Conservation (phyloP, 2,797 vertebrate species). For the Anguilla pacifica region DNA sequence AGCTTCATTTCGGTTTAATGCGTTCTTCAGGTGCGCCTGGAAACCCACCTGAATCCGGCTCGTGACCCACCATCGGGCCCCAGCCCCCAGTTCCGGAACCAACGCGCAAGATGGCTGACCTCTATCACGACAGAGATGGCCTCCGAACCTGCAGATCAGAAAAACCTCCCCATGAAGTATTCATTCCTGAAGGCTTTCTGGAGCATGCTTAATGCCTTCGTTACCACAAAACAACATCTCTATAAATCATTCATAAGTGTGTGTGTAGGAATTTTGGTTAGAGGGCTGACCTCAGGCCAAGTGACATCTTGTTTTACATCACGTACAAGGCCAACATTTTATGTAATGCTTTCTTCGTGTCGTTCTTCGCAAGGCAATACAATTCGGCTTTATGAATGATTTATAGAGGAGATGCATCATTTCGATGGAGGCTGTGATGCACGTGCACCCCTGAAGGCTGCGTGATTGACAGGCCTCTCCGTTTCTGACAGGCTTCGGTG, state of each 20-base stretch:
- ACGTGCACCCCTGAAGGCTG: neutral
- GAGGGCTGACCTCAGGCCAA: constrained; percentile 2
- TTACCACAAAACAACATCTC: neutral
- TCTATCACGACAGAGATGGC: neutral
- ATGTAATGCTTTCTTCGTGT: neutral
- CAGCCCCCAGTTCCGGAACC: neutral
- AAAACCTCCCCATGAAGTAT: neutral
- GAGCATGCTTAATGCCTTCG: constrained; percentile 11
- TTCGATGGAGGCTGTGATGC: neutral
- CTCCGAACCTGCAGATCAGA: neutral
- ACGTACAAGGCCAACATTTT: neutral
- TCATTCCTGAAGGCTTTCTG: neutral
- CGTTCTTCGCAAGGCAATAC: neutral
- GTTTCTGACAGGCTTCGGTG: neutral
- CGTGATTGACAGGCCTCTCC: neutral
- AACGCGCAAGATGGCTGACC: neutral
- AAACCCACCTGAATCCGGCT: neutral
- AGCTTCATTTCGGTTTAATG: neutral
- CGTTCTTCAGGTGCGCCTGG: neutral
- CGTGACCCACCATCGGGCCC: neutral
- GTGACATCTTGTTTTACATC: constrained; percentile 8
- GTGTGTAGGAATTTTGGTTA: neutral
- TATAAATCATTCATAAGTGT: constrained; percentile 3
- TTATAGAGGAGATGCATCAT: neutral
- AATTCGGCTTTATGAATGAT: neutral